phyloP scores from a whole-genome alignment of 2,113 vertebrate species.

The Myiopsitta monachus region DNA sequence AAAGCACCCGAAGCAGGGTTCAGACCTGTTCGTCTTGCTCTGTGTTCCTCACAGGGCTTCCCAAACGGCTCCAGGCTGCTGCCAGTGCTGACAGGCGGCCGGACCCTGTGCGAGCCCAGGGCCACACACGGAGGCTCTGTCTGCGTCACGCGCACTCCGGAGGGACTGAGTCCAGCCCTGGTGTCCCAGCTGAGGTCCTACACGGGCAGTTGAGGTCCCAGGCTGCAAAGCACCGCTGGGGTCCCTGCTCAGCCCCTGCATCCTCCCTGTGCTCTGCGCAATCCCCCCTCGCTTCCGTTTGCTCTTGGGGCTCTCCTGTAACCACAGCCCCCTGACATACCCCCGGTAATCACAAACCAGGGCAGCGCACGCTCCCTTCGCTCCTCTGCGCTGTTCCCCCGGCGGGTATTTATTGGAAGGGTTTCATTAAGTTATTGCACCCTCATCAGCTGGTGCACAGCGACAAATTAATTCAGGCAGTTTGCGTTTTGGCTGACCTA shows the following conservation, averaged over 20 bases:
- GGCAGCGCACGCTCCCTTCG: background rate
- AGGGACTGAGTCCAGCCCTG: background rate
- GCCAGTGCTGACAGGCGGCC: background rate
- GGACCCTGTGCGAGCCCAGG: background rate
- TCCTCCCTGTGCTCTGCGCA: background rate
- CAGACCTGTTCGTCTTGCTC: fast-evolving
- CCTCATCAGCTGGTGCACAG: slow-evolving; percentile 27
- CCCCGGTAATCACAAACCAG: background rate
- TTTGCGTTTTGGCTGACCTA: slow-evolving; percentile 59
- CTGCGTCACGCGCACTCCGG: fast-evolving
- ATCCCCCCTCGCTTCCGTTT: background rate
- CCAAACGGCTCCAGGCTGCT: fast-evolving
- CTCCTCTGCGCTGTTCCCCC: background rate
- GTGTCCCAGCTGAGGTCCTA: background rate
- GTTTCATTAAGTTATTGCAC: slow-evolving; percentile 52
- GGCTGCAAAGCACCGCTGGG: fast-evolving
- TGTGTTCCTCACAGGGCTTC: background rate
- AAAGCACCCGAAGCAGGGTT: background rate
- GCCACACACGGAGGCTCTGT: background rate
- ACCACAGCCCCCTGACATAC: background rate
- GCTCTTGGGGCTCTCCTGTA: background rate
- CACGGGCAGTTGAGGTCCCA: background rate
- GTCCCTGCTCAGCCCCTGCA: background rate
- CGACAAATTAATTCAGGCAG: slow-evolving; percentile 46
- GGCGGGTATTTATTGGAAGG: slow-evolving; percentile 17